phyloP scores from a whole-genome alignment of 2,797 vertebrate genomes.

The Gymnodraco acuticeps region DNA sequence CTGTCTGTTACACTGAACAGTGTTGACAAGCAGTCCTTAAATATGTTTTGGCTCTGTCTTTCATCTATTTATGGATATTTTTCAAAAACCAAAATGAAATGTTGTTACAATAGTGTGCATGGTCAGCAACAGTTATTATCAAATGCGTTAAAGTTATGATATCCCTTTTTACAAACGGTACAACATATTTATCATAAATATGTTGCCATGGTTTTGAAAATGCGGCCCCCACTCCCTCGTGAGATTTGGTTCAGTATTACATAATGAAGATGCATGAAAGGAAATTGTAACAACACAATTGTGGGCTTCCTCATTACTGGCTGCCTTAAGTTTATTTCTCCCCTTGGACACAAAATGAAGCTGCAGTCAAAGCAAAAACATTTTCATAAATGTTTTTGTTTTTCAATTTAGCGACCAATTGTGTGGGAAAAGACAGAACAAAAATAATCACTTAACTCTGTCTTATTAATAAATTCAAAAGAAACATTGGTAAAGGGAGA shows the following conservation, averaged over 20 bases:
- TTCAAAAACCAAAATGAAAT: slow-evolving; percentile 18
- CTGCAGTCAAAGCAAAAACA: slow-evolving; percentile 8
- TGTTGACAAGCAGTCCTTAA: slow-evolving; percentile 38
- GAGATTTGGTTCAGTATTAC: neutral
- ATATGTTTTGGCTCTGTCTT: slow-evolving; percentile 23
- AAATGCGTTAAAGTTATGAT: neutral
- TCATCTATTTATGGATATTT: slow-evolving; percentile 27
- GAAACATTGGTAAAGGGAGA: no score
- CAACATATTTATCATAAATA: neutral
- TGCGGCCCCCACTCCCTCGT: neutral
- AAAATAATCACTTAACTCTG: no score
- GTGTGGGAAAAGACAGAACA: no score
- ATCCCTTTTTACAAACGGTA: neutral
- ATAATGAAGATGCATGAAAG: neutral
- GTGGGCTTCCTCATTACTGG: neutral
- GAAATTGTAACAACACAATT: slow-evolving; percentile 1
- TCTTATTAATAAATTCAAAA: no score
- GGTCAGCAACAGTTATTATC: neutral
- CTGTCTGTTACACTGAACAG: slow-evolving; percentile 37
- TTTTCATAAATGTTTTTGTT: slow-evolving; percentile 3
- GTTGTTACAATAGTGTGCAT: no score
- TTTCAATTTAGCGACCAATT: no score
- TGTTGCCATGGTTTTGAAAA: slow-evolving; percentile 1
- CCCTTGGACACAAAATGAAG: slow-evolving; percentile 3
- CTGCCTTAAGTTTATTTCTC: neutral